Conservation (phyloP, 2,797 vertebrate genomes). For the Lemur catta region DNA sequence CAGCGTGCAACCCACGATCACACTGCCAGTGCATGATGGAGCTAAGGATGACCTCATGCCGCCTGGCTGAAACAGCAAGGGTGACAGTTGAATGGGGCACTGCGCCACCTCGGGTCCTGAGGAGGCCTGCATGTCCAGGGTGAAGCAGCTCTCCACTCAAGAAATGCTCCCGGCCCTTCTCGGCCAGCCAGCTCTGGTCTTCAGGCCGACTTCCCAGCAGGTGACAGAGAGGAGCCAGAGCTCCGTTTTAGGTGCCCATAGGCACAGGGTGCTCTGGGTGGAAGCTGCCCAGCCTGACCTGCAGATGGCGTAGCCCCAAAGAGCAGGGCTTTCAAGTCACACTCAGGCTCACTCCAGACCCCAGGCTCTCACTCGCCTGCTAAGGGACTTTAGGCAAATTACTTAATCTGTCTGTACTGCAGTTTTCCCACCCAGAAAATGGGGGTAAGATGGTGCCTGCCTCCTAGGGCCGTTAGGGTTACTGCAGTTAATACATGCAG, state of each 20-base stretch:
- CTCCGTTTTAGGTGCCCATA: not conserved
- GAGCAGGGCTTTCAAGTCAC: not conserved
- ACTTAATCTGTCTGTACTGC: not conserved
- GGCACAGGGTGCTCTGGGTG: rapidly evolving
- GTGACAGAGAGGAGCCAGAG: too few relatives aligned
- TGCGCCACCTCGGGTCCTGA: not conserved
- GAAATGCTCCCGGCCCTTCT: not conserved
- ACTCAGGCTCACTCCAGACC: too few relatives aligned
- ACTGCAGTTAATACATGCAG: not conserved
- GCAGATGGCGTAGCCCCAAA: too few relatives aligned
- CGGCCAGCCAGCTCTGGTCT: not conserved
- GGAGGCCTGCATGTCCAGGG: not conserved
- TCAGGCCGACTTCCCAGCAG: not conserved
- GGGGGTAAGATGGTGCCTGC: not conserved
- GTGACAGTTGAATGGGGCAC: not conserved
- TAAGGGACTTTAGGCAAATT: not conserved
- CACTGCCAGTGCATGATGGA: not conserved
- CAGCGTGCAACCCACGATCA: not conserved
- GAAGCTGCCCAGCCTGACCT: not conserved
- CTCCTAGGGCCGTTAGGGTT: not conserved
- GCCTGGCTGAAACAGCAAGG: not conserved
- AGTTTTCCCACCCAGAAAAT: not conserved
- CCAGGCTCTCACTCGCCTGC: not conserved
- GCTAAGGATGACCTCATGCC: rapidly evolving
- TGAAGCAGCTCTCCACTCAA: not conserved